Percentiles rank a stretch among this genome's conserved stretches.
These are phyloP conservation scores for Panthera uncia DNA, from an alignment of 2,113 vertebrate genomes.

Conservation along the genomic window DNA sequence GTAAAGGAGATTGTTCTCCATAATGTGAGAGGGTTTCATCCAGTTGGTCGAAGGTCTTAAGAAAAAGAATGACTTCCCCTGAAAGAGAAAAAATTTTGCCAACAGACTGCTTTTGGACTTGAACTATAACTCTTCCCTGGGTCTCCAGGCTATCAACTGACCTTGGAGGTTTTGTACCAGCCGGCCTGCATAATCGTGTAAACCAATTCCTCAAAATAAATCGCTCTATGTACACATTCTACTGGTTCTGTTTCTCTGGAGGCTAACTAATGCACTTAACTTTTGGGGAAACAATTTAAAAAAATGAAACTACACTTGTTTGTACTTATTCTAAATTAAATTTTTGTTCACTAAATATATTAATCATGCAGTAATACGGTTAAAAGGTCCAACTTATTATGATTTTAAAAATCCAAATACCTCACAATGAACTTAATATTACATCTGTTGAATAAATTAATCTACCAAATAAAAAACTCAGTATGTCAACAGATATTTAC, in stretches of 20 bases:
- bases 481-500: not conserved
- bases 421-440: not conserved
- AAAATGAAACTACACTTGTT: not conserved
- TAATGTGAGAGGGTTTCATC: not conserved
- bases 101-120: not conserved
- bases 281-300: not conserved
- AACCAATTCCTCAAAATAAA: constrained; percentile 27
- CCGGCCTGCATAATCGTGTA: not conserved
- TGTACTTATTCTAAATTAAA: not conserved
- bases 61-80: not conserved
- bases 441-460: not conserved
- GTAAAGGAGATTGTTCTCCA: not conserved
- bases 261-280: not conserved
- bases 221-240: not conserved
- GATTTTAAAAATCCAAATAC: not conserved
- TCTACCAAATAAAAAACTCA: not conserved
- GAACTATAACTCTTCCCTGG: not conserved
- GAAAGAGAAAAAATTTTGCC: not conserved
- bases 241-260: not conserved
- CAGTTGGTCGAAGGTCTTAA: not conserved
- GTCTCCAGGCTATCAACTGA: not conserved
- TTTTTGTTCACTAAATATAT: not conserved
- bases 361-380: not conserved
- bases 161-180: not conserved
- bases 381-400: not conserved